Evolutionary conservation across 2,113 vertebrate species (phyloP), one percentile per base, ranked within the genome.

Genomic region (Corythoichthys intestinalis): DNA sequence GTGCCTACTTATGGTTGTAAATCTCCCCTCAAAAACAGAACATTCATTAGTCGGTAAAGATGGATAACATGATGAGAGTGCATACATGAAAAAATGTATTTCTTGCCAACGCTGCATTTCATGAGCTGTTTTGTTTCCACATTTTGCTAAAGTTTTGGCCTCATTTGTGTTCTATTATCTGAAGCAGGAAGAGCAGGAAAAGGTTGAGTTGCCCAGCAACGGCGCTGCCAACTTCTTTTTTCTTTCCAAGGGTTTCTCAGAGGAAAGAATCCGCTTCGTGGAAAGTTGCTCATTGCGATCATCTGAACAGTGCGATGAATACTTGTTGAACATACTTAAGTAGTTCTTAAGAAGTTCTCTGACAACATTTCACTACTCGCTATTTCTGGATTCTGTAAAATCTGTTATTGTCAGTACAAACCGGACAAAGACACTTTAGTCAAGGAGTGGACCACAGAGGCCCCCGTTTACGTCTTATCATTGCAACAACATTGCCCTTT

Each of bases 151-250:
- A 63, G n/a, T 47, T 44, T 63, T 63, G 44, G 41, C 61, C 12
- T 63, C 41, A 63, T 63, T 58, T 63, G 61, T 63, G n/a, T 63
- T 63, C 60, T 63, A 63, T 63, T 63, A 46, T 47, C 56, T 66
- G 9, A 58, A 41, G 35, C 11, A 57, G 56, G n/a, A 56, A 13
- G 48, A 0, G n/a, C 50, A 67, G 28, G 73, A 63, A 58, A 73
- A 47, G 20, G 62, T 62, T 59, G 52, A 20, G 83, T 88, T 85
- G 64, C 86, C 63, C 0, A 66, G 84, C 67, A 75, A 71, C 77
- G 4, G 20, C 20, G 41, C 61, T 66, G 63, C 75, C 69, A 71
- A 39, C 66, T 70, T 79, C 76, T 53, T 34, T 12, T 75, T 14
- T 6, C 3, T 37, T 76, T 79, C 68, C 81, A 71, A 71, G 69